Base-by-base conservation (phyloP, 1,140 invertebrate genomes). In the Sminthurinus signatus region DNA sequence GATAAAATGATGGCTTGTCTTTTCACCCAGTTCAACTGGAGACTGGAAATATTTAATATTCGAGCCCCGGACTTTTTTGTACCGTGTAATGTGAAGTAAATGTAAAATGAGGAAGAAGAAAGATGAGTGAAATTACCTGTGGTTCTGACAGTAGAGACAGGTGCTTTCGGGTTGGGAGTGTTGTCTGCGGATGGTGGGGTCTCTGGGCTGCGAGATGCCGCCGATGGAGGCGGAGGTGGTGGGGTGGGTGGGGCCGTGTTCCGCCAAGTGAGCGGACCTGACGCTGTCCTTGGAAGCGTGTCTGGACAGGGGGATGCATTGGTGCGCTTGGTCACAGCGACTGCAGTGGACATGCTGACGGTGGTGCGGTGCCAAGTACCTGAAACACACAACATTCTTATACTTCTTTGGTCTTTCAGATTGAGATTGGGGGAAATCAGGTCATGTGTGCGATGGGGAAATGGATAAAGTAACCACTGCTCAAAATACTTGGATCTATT, bases 101-200 rank as follows among this genome's bases (percentile, higher is more conserved):
- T n/a, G n/a, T n/a, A n/a, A n/a, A n/a, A n/a, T n/a, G n/a, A n/a
- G n/a, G n/a, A n/a, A n/a, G n/a, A n/a, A n/a, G n/a, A n/a, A n/a
- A n/a, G n/a, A n/a, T n/a, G n/a, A n/a, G n/a, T n/a, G n/a, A n/a
- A 23, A 28, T 55, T 65, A 72, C 67, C 67, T 64, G 59, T 69
- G 70, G 1, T 66, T 65, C 43, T 72, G 70, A 67, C 73, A 74
- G 55, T 73, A 72, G 25, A 75, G 68, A 68, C 73, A 75, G 73
- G 85, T 86, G 52, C 87, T 85, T 77, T 93, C 90, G 46, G 90
- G 90, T 75, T 94, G 91, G 15, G 89, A 93, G 76, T 90, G 92
- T 79, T 94, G 90, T 17, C 91, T 81, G 81, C 17, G 84, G 82
- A 70, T 81, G 75, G 74, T 79, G 81, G 46, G 60, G 68, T 60